phyloP scores from a whole-genome alignment of 2,888 invertebrate species.

The Ceriagrion tenellum region DNA sequence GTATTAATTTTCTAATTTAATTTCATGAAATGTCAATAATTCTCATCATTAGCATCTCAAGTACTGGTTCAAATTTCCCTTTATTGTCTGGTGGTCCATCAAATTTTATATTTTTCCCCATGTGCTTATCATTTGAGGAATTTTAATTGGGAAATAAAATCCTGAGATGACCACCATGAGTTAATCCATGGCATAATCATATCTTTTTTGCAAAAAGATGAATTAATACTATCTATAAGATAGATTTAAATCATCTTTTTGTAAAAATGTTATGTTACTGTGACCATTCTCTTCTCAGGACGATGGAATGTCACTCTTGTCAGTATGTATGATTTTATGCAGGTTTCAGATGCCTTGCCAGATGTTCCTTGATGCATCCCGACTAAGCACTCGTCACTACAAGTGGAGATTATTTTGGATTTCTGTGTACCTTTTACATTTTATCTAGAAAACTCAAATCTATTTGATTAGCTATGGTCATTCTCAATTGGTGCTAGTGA shows the following conservation, averaged over 20 bases:
- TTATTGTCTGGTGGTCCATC: not conserved
- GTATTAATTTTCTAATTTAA: too few relatives aligned
- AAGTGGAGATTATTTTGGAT: not conserved
- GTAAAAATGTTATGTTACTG: not conserved
- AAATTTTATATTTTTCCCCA: not conserved
- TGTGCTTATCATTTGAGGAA: not conserved
- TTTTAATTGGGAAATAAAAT: not conserved
- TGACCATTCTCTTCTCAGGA: not conserved
- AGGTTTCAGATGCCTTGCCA: not conserved
- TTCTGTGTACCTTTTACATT: not conserved
- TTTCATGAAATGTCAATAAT: not conserved
- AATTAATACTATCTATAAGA: not conserved
- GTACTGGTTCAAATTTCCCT: not conserved
- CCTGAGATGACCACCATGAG: not conserved
- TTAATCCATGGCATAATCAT: too few relatives aligned
- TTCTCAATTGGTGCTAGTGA: not conserved
- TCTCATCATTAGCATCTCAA: not conserved
- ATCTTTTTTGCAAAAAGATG: too few relatives aligned
- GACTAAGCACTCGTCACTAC: not conserved
- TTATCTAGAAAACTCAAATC: not conserved
- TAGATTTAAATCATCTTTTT: not conserved
- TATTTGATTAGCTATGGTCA: not conserved
- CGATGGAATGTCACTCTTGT: not conserved
- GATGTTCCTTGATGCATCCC: not conserved
- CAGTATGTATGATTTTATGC: not conserved